phyloP scores from a whole-genome alignment of 2,797 vertebrate species.

The Geotrypetes seraphini region DNA sequence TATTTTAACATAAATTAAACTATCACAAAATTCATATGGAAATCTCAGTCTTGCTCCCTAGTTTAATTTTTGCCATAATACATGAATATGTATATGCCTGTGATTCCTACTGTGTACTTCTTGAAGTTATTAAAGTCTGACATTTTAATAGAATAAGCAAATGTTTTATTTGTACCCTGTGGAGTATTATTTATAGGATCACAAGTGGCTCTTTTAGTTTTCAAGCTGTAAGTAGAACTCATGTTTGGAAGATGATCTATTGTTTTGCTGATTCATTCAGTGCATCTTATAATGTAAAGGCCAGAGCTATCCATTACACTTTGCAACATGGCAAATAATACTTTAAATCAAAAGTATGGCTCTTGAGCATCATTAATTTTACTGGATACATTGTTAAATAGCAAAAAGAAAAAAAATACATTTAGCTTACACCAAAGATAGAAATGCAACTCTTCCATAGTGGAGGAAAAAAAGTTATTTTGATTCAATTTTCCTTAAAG shows the following conservation, averaged over 20 bases:
- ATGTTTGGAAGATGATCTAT: slow-evolving; percentile 25
- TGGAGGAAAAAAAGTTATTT: no score
- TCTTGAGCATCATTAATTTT: slow-evolving; percentile 24
- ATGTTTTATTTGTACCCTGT: slow-evolving; percentile 28
- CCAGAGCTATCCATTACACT: slow-evolving; percentile 72
- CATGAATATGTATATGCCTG: no score
- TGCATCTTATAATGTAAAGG: slow-evolving; percentile 66
- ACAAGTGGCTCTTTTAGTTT: slow-evolving; percentile 23
- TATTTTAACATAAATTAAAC: neutral
- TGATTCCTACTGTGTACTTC: slow-evolving; percentile 27
- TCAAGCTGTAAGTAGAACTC: slow-evolving; percentile 9
- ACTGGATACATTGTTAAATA: slow-evolving; percentile 4
- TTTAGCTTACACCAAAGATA: neutral
- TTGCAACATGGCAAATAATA: slow-evolving; percentile 54
- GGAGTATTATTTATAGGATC: slow-evolving; percentile 15
- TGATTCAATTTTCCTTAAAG: no score
- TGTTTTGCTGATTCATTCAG: slow-evolving; percentile 52
- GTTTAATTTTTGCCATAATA: no score
- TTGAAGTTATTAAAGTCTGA: slow-evolving; percentile 32
- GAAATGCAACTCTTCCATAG: neutral
- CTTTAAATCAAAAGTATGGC: slow-evolving; percentile 30
- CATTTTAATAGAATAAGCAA: slow-evolving; percentile 36
- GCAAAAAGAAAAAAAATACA: neutral
- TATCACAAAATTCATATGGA: neutral
- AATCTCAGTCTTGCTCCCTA: neutral